A percentile compares a stretch with the other conserved stretches of the same genome.
Conservation (phyloP, 1,140 invertebrate species). For the Drosophila tropicalis region DNA sequence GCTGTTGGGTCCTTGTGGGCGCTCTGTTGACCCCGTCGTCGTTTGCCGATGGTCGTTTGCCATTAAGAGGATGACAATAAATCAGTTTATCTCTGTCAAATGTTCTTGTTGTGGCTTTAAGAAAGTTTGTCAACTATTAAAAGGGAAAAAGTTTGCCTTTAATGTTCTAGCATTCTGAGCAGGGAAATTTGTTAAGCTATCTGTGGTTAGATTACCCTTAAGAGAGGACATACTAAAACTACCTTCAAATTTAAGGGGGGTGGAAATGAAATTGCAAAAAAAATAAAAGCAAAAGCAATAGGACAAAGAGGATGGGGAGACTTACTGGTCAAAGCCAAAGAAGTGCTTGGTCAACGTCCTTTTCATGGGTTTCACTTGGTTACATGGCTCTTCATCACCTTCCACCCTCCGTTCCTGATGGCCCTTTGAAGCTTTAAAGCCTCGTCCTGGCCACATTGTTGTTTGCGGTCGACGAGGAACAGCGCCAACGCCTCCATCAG, state of each 20-base stretch:
- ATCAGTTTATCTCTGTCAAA: conserved; percentile 75
- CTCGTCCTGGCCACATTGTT: conserved; percentile 19
- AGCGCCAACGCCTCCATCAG: not conserved
- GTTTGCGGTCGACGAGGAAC: conserved; percentile 13
- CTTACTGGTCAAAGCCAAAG: conserved; percentile 38
- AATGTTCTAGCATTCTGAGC: not conserved
- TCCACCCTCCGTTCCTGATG: not conserved
- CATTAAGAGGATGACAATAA: conserved; percentile 63
- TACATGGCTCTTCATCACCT: not conserved
- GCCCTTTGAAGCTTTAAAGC: conserved; percentile 41
- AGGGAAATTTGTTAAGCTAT: conserved; percentile 63
- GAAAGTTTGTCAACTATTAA: conserved; percentile 46
- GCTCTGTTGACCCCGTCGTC: not conserved
- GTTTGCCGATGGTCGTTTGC: conserved; percentile 23
- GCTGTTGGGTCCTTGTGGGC: too few relatives aligned
- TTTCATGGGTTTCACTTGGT: conserved; percentile 29
- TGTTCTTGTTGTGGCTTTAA: conserved; percentile 51
- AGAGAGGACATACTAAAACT: conserved; percentile 20
- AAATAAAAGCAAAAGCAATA: not conserved
- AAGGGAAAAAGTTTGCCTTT: conserved; percentile 35
- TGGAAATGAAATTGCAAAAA: conserved; percentile 43
- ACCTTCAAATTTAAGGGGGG: not conserved
- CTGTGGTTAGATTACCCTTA: conserved; percentile 54
- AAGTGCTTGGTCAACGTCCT: conserved; percentile 42
- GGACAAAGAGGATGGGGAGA: conserved; percentile 18